A percentile compares a stretch with the other conserved stretches of the same genome.
phyloP scores from a whole-genome alignment of 2,797 vertebrate genomes.

The Gymnocypris eckloni region DNA sequence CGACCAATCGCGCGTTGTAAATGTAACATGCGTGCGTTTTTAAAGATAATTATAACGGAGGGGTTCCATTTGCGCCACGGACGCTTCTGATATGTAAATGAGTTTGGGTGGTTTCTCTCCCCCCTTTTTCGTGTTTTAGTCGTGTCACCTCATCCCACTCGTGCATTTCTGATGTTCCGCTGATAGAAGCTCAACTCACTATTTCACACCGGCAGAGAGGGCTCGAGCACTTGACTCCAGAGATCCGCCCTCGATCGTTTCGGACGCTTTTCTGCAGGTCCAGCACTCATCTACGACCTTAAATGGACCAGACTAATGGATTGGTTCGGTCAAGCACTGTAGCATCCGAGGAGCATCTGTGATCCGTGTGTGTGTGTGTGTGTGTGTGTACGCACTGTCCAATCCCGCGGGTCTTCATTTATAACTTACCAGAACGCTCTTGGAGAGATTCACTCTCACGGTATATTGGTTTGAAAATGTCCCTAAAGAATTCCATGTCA shows the following conservation, averaged over 20 bases:
- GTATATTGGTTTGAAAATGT: slow-evolving; percentile 37
- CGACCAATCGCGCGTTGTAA: slow-evolving; percentile 18
- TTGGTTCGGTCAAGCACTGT: slow-evolving; percentile 76
- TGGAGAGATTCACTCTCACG: neutral
- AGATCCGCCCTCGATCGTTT: slow-evolving; percentile 88
- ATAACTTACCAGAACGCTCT: neutral
- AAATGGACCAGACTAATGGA: slow-evolving; percentile 84
- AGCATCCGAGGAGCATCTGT: slow-evolving; percentile 70
- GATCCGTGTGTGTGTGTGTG: slow-evolving; percentile 53
- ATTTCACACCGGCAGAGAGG: slow-evolving; percentile 86
- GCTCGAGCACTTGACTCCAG: slow-evolving; percentile 91
- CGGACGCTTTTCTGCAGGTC: slow-evolving; percentile 79
- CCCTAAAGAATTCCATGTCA: slow-evolving; percentile 79
- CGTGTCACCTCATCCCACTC: slow-evolving; percentile 87
- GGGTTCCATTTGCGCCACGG: slow-evolving; percentile 71
- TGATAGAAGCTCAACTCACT: slow-evolving; percentile 84
- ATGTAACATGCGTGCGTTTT: neutral
- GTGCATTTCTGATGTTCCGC: slow-evolving; percentile 79
- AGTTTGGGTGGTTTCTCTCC: slow-evolving; percentile 67
- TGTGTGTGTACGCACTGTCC: slow-evolving; percentile 2
- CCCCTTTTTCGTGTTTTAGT: slow-evolving; percentile 78
- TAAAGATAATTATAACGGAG: slow-evolving; percentile 66
- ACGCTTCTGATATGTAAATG: slow-evolving; percentile 85
- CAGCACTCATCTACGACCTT: slow-evolving; percentile 79
- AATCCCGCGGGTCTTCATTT: slow-evolving; percentile 1